Evolutionary conservation across 2,888 invertebrate genomes (phyloP).

Genomic region (Drosophila neonasuta): DNA sequence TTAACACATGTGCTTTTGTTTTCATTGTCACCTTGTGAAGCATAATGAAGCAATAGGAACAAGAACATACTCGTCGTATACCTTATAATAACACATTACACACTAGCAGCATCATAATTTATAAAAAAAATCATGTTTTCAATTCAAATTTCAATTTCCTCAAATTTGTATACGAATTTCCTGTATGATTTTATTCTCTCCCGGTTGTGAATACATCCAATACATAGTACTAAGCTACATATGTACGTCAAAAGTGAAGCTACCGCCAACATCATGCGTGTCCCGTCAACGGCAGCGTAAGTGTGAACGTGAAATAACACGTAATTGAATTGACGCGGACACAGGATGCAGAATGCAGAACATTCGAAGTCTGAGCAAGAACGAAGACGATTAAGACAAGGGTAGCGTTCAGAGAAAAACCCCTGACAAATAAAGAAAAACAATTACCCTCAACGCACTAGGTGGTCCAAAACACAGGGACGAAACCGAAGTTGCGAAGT

Average conservation of each 20-base stretch:
- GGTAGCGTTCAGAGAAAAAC: constrained; percentile 42
- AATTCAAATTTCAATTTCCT: constrained; percentile 74
- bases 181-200: constrained; percentile 31
- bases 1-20: constrained; percentile 19
- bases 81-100: neutral
- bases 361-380: constrained; percentile 3
- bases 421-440: constrained; percentile 61
- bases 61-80: constrained; percentile 9
- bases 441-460: constrained; percentile 63
- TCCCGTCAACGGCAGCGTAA: constrained; percentile 33
- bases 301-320: constrained; percentile 56
- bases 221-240: neutral
- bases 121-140: constrained; percentile 58
- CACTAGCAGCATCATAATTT: constrained; percentile 42
- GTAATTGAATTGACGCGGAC: constrained; percentile 71
- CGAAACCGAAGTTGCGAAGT: constrained; percentile 15
- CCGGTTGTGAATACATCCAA: neutral
- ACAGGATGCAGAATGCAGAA: constrained; percentile 62
- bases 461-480: constrained; percentile 52
- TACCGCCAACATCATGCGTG: constrained; percentile 42
- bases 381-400: neutral
- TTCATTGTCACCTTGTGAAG: neutral
- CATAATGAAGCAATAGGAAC: neutral
- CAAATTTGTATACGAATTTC: constrained; percentile 68
- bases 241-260: constrained; percentile 1